Evolutionary conservation across 2,888 invertebrate species (phyloP).

Genomic region (Drosophila nigricruria): DNA sequence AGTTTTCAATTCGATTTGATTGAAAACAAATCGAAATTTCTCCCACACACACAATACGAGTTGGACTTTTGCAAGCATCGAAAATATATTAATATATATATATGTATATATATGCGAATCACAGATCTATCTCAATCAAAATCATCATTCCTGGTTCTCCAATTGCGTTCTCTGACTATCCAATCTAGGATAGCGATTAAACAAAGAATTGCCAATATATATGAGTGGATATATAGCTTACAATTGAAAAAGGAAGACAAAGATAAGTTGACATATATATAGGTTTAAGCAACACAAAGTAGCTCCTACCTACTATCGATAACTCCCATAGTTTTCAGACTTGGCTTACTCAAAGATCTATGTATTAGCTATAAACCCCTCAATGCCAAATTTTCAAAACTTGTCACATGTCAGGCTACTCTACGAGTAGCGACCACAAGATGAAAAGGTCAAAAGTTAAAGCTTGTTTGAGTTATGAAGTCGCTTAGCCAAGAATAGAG

Average conservation of each 20-base stretch:
- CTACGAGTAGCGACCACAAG: background rate
- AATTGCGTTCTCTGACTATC: background rate
- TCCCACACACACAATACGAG: background rate
- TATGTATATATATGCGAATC: background rate
- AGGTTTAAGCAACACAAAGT: no score
- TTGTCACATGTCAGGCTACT: background rate
- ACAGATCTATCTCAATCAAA: background rate
- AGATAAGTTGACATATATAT: no score
- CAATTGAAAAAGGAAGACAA: no score
- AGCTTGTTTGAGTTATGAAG: background rate
- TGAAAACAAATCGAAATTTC: slow-evolving; percentile 1
- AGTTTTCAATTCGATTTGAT: background rate
- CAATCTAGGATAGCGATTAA: no score
- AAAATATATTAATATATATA: background rate
- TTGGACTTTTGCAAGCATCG: background rate
- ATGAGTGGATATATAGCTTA: no score
- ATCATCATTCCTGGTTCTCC: no score
- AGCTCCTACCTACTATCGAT: no score
- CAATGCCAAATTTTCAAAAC: background rate
- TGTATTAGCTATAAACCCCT: background rate
- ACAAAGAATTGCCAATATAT: no score
- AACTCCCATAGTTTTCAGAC: background rate
- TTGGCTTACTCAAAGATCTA: background rate
- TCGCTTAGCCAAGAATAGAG: background rate
- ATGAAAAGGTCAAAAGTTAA: slow-evolving; percentile 1